Percentiles rank a stretch among this genome's conserved stretches.
Conservation (phyloP, 1,140 invertebrate species). For the Galleria mellonella region DNA sequence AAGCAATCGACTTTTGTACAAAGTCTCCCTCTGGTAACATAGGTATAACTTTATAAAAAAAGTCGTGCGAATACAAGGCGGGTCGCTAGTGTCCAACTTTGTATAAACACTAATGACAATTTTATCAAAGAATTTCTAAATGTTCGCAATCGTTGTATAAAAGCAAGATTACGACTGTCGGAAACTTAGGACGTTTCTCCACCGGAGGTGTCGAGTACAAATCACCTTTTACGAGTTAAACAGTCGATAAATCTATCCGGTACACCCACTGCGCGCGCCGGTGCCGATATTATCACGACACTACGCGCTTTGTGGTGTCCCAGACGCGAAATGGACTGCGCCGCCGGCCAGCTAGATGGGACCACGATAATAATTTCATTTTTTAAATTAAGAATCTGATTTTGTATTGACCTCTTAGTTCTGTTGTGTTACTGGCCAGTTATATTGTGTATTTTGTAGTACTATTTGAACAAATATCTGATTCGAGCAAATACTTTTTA, state of each 20-base stretch:
- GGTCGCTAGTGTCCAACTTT: too few species aligned
- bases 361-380: conserved; percentile 36
- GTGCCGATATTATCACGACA: conserved; percentile 38
- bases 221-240: conserved; percentile 52
- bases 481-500: too few species aligned
- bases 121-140: too few species aligned
- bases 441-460: too few species aligned
- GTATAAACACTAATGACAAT: too few species aligned
- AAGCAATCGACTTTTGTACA: too few species aligned
- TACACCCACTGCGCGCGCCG: conserved; percentile 35
- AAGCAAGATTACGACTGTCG: too few species aligned
- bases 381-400: conserved; percentile 39
- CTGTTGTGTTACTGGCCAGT: not conserved
- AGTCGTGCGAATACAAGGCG: too few species aligned
- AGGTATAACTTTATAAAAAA: too few species aligned
- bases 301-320: conserved; percentile 45
- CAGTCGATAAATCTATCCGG: conserved; percentile 42
- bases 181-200: not conserved
- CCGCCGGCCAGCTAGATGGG: conserved; percentile 35
- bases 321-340: conserved; percentile 40
- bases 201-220: conserved; percentile 28
- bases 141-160: too few species aligned
- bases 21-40: too few species aligned
- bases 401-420: not conserved
- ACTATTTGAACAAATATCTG: too few species aligned